Base-by-base conservation (phyloP, 1,140 invertebrate species). In the Drosophila micromelanica region DNA sequence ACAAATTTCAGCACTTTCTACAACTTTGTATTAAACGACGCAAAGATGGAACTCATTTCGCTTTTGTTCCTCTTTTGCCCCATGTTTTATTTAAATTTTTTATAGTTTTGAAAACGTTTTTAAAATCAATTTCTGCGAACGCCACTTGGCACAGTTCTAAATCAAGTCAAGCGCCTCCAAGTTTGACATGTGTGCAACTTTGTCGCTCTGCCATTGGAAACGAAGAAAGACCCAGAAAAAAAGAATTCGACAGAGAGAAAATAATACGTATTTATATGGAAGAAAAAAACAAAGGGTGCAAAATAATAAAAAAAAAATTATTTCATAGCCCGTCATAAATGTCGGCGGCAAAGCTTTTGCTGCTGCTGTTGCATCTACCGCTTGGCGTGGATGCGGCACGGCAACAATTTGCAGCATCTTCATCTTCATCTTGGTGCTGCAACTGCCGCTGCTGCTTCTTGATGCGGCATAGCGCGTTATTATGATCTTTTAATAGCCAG, bases 401-500 rank as follows among this genome's bases (percentile, higher is more conserved):
- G 64, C 67, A 63, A 78, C 75, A 89, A 84, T 87, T 86, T 84
- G 62, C 82, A 87, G 85, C 84, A 86, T 86, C 81, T 86, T 85
- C 81, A 85, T 85, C 76, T 85, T 68, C 46, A 59, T 45, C 20
- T 55, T 9, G 43, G 15, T 35, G 9, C 37, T 17, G 32, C 30
- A 54, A 2, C 55, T 15, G 32, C 40, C 5, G 40, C 35, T 23
- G 75, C 67, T 71, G 23, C 32, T 62, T 40, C 48, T 38, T 49
- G 54, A 65, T 77, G 73, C 69, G 52, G 73, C 59, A 76, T 51
- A 12, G 35, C 49, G 64, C 70, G 76, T 89, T 89, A 89, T 89
- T 89, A 89, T 89, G 84, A 89, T 89, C 89, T 91, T 91, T 91
- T 91, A 91, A 91, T 91, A 91, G 90, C 90, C 90, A 74, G 90